Conservation (phyloP, 2,888 invertebrate species). For the Phytoseiulus persimilis region DNA sequence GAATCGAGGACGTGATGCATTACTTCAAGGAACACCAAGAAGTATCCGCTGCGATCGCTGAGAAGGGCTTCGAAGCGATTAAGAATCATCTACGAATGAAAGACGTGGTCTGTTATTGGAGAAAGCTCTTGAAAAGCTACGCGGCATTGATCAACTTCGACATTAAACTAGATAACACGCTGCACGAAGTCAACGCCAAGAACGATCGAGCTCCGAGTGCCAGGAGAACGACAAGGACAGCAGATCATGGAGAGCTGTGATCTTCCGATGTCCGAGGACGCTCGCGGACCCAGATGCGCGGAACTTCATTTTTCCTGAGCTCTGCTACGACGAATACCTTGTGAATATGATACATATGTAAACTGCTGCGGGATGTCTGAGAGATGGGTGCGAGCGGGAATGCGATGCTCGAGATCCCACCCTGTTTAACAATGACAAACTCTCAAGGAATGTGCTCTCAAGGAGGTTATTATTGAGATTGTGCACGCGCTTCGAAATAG, state of each 20-base stretch:
- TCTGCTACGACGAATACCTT: too few species aligned
- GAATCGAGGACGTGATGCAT: constrained; percentile 58
- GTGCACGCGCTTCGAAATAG: not conserved
- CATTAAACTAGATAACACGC: constrained; percentile 43
- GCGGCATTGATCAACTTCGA: constrained; percentile 63
- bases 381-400: too few species aligned
- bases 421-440: too few species aligned
- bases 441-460: too few species aligned
- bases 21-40: constrained; percentile 70
- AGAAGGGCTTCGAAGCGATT: constrained; percentile 69
- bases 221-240: not conserved
- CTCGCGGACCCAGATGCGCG: too few species aligned
- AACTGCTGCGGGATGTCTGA: too few species aligned
- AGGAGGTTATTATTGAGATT: too few species aligned
- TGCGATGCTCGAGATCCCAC: too few species aligned
- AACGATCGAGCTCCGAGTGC: not conserved
- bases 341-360: too few species aligned
- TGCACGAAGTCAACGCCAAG: constrained; percentile 41
- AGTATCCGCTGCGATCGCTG: constrained; percentile 67
- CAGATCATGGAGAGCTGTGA: not conserved
- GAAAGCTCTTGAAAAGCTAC: constrained; percentile 64
- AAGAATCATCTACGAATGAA: constrained; percentile 71
- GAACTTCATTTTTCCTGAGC: too few species aligned
- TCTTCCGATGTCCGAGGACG: too few species aligned
- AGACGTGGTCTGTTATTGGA: constrained; percentile 81